phyloP scores from a whole-genome alignment of 2,797 vertebrate species.

The Hapalemur alaotrensis region DNA sequence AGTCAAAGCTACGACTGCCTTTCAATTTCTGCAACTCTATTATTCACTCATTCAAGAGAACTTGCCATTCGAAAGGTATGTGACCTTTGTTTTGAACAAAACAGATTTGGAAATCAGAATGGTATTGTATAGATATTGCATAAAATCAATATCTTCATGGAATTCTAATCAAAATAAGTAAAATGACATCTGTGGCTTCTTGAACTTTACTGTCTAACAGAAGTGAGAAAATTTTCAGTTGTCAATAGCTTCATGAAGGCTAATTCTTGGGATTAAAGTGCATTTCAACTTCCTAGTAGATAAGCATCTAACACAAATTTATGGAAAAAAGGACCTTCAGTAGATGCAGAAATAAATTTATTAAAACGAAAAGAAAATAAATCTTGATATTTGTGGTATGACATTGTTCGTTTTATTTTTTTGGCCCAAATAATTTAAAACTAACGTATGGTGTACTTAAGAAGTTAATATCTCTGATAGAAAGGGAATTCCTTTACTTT shows the following conservation, averaged over 20 bases:
- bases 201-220: not conserved
- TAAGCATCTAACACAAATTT: not conserved
- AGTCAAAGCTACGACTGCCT: constrained; percentile 93
- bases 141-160: not conserved
- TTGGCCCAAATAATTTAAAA: constrained; percentile 26
- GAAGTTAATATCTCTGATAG: constrained; percentile 14
- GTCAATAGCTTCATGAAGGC: not conserved
- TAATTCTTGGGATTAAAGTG: constrained; percentile 20
- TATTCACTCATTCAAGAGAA: constrained; percentile 89
- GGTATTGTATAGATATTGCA: not conserved
- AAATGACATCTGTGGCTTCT: not conserved
- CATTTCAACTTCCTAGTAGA: not conserved
- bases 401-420: not conserved
- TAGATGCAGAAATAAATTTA: not conserved
- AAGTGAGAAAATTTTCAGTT: not conserved
- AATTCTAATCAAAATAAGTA: constrained; percentile 14
- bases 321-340: not conserved
- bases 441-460: not conserved
- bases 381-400: not conserved
- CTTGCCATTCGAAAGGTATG: constrained; percentile 90
- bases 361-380: not conserved
- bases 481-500: not conserved
- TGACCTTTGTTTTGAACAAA: constrained; percentile 32
- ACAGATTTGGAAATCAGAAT: not conserved
- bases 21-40: constrained; percentile 93